Evolutionary conservation across 2,888 invertebrate genomes (phyloP).

Genomic region (Caradrina kadenii): DNA sequence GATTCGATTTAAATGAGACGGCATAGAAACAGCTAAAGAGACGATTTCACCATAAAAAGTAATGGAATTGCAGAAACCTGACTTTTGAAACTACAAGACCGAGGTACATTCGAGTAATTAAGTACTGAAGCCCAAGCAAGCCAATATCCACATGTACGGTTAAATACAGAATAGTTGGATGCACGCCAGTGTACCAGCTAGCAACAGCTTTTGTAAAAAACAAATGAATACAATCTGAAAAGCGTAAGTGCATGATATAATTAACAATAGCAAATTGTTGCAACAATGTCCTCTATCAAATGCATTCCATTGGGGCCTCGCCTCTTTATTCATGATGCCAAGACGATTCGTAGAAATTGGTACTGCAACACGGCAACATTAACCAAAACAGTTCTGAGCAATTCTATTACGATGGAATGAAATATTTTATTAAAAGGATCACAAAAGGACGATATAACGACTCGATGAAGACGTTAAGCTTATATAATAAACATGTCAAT

Average conservation of each 20-base stretch:
- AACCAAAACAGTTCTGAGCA: conserved; percentile 16
- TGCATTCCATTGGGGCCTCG: conserved; percentile 44
- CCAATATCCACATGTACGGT: conserved; percentile 65
- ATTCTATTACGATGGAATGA: conserved; percentile 32
- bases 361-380: conserved; percentile 14
- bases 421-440: conserved; percentile 37
- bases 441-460: conserved; percentile 31
- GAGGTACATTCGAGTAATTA: conserved; percentile 20
- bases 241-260: conserved; percentile 55
- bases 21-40: not conserved
- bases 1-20: not conserved
- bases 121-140: conserved; percentile 37
- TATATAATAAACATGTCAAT: conserved; percentile 45
- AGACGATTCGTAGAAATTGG: conserved; percentile 19
- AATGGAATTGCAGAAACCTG: not conserved
- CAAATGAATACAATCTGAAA: conserved; percentile 64
- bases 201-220: conserved; percentile 71
- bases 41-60: not conserved
- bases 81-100: not conserved
- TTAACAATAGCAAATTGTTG: conserved; percentile 45
- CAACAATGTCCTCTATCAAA: conserved; percentile 45
- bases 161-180: conserved; percentile 76
- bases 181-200: conserved; percentile 72
- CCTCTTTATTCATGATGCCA: conserved; percentile 42
- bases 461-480: conserved; percentile 19